Conservation (phyloP, 2,113 vertebrate genomes). For the Acanthisitta chloris region DNA sequence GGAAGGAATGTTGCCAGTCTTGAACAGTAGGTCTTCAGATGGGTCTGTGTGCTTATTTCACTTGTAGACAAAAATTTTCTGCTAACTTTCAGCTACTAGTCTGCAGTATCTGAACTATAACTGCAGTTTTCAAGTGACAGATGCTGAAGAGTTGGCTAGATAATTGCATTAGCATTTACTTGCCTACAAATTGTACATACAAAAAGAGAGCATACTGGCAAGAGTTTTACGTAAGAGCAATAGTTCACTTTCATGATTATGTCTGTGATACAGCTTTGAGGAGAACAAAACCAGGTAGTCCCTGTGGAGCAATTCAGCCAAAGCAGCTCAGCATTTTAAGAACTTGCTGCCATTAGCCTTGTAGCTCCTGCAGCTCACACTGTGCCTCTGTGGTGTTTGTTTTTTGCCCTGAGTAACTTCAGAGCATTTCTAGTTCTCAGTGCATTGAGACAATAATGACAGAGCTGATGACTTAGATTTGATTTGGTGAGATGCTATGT, state of each 20-base stretch:
- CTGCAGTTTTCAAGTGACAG: background rate
- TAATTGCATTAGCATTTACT: background rate
- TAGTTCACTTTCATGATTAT: background rate
- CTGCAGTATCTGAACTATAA: background rate
- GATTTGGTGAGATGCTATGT: background rate
- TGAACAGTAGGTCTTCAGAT: background rate
- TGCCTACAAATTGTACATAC: background rate
- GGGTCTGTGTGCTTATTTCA: background rate
- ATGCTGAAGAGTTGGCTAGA: background rate
- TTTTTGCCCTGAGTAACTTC: background rate
- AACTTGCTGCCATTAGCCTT: background rate
- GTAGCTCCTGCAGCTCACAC: background rate
- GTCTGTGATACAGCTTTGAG: background rate
- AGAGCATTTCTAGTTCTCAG: background rate
- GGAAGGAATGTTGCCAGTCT: accelerated
- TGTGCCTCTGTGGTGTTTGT: background rate
- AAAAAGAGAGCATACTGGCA: background rate
- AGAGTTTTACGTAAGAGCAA: background rate
- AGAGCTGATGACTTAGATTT: background rate
- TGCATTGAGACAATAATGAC: background rate
- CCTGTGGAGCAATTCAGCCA: background rate
- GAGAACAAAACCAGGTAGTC: background rate
- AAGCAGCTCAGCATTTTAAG: background rate
- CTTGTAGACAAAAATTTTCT: background rate
- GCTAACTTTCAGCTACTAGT: background rate